Evolutionary conservation across 2,888 invertebrate species (phyloP).

Genomic region (Cinara cedri): DNA sequence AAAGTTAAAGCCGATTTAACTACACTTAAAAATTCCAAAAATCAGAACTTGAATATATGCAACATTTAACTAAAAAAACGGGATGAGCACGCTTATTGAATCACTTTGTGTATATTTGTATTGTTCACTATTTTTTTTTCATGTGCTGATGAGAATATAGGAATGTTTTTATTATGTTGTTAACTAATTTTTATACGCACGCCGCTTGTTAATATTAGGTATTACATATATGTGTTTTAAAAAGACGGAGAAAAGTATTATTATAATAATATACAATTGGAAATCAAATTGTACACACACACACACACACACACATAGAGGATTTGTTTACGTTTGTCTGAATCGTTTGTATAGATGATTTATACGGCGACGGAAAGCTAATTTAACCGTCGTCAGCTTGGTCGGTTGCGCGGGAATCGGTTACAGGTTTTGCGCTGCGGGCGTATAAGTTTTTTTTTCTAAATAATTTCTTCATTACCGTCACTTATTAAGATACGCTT

Average conservation of each 20-base stretch:
- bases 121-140: too few relatives aligned
- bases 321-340: constrained; percentile 26
- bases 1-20: too few relatives aligned
- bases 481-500: constrained; percentile 34
- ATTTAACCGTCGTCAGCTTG: constrained; percentile 38
- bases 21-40: too few relatives aligned
- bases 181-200: constrained; percentile 21
- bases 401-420: constrained; percentile 9
- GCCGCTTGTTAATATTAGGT: not conserved
- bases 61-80: too few relatives aligned
- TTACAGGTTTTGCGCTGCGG: constrained; percentile 41
- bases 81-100: too few relatives aligned
- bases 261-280: constrained; percentile 1
- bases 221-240: not conserved
- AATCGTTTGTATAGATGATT: constrained; percentile 30
- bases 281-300: constrained; percentile 17
- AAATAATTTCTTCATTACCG: constrained; percentile 46
- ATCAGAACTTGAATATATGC: too few relatives aligned
- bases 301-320: not conserved
- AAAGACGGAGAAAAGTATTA: not conserved
- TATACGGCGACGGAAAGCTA: constrained; percentile 32
- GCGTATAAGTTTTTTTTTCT: constrained; percentile 29
- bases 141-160: too few relatives aligned
- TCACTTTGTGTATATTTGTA: too few relatives aligned
- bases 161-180: too few relatives aligned